A percentile compares a stretch with the other conserved stretches of the same genome.
phyloP scores from a whole-genome alignment of 2,113 vertebrate species.

The Thymallus thymallus region DNA sequence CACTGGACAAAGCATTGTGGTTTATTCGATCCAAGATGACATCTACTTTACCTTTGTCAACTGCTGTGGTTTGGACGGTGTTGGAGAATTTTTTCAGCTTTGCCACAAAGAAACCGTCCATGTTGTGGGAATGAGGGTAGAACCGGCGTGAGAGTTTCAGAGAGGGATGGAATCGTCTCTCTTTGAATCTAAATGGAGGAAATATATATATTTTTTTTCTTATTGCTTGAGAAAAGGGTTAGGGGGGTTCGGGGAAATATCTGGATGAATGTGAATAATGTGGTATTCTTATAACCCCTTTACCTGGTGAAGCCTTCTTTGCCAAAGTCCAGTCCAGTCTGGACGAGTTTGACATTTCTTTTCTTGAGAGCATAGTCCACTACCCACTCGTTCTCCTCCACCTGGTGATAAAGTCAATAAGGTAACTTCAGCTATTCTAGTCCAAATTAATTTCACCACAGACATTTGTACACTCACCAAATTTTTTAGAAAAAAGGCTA shows the following conservation, averaged over 20 bases:
- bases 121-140: slow-evolving; percentile 95
- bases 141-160: slow-evolving; percentile 83
- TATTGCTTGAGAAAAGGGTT: background rate
- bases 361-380: slow-evolving; percentile 97
- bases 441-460: background rate
- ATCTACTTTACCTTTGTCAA: slow-evolving; percentile 59
- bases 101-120: slow-evolving; percentile 97
- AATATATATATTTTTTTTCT: slow-evolving; percentile 4
- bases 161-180: slow-evolving; percentile 88
- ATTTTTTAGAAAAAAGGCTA: too few relatives aligned
- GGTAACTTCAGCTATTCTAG: background rate
- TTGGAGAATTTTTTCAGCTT: slow-evolving; percentile 96
- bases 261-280: background rate
- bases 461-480: too few relatives aligned
- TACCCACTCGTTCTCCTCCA: slow-evolving; percentile 98
- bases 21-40: background rate
- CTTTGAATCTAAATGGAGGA: slow-evolving; percentile 78
- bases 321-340: slow-evolving; percentile 92
- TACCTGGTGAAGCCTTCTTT: slow-evolving; percentile 94
- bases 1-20: background rate
- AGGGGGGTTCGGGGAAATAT: background rate
- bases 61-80: slow-evolving; percentile 72
- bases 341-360: slow-evolving; percentile 91
- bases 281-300: slow-evolving; percentile 2
- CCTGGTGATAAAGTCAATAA: slow-evolving; percentile 65